Percentiles rank a stretch among this genome's conserved stretches.
phyloP scores from a whole-genome alignment of 2,113 vertebrate genomes.

The Addax nasomaculatus region DNA sequence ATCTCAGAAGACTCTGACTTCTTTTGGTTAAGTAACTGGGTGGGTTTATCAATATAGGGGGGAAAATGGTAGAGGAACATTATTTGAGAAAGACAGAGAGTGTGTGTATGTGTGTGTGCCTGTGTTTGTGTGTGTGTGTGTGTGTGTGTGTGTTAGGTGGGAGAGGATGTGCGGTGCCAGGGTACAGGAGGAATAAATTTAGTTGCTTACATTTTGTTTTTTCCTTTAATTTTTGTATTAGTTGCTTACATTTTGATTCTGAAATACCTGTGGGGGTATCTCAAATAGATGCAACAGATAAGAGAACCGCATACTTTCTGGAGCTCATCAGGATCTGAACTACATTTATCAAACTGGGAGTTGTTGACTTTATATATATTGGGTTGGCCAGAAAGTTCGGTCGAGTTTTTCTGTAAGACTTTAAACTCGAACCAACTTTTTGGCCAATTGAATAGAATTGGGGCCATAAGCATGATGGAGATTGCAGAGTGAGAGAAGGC shows the following conservation, averaged over 20 bases:
- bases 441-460: not conserved
- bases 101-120: too few species aligned
- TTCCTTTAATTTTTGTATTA: not conserved
- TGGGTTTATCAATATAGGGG: not conserved
- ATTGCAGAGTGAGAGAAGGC: not conserved
- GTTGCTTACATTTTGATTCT: not conserved
- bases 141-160: not conserved
- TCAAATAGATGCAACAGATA: not conserved
- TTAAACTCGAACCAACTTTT: not conserved
- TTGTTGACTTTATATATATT: not conserved
- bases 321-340: not conserved
- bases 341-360: not conserved
- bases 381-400: not conserved
- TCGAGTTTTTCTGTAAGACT: not conserved
- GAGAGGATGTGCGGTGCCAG: not conserved
- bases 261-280: not conserved
- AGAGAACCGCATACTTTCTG: not conserved
- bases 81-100: not conserved
- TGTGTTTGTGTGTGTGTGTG: too few species aligned
- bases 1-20: not conserved
- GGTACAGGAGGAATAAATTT: not conserved
- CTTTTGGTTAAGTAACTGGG: not conserved
- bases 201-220: not conserved
- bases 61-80: not conserved
- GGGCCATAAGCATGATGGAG: not conserved